A percentile compares a stretch with the other conserved stretches of the same genome.
These are phyloP conservation scores for Dryoscopus gambensis DNA, from an alignment of 2,113 vertebrate genomes.

Conservation along the genomic window DNA sequence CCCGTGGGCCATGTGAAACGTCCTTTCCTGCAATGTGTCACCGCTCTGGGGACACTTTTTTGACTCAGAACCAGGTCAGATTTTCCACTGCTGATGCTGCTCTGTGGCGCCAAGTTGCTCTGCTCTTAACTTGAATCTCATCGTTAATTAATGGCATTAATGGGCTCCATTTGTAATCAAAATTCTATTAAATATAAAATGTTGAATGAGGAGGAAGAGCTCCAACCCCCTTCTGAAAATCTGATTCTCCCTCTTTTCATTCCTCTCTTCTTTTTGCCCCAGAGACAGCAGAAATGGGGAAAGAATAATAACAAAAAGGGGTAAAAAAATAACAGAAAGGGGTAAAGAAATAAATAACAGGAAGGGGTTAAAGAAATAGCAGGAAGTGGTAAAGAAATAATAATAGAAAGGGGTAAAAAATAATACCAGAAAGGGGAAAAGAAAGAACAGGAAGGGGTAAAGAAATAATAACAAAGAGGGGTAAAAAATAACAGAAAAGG, in stretches of 20 bases:
- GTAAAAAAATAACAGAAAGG: no score
- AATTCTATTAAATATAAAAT: not conserved
- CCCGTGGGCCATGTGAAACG: not conserved
- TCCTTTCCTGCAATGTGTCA: not conserved
- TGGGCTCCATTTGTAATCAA: not conserved
- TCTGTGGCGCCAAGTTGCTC: not conserved
- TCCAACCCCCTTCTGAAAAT: not conserved
- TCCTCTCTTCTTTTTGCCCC: not conserved
- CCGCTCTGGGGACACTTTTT: not conserved
- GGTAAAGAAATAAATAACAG: no score
- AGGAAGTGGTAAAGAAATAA: no score
- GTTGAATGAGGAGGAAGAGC: not conserved
- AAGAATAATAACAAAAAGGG: no score
- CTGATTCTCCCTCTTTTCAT: not conserved
- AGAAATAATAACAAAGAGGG: no score
- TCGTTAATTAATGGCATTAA: not conserved
- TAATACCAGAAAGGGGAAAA: no score
- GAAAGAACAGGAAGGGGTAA: no score
- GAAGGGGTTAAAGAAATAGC: no score
- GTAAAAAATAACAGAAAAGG: no score
- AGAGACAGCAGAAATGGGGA: not conserved
- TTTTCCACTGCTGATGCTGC: not conserved
- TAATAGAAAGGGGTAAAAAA: no score
- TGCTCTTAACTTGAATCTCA: not conserved
- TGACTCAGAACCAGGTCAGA: not conserved